Evolutionary conservation across 2,797 vertebrate genomes (phyloP).

Genomic region (Brachyalestes nurse): DNA sequence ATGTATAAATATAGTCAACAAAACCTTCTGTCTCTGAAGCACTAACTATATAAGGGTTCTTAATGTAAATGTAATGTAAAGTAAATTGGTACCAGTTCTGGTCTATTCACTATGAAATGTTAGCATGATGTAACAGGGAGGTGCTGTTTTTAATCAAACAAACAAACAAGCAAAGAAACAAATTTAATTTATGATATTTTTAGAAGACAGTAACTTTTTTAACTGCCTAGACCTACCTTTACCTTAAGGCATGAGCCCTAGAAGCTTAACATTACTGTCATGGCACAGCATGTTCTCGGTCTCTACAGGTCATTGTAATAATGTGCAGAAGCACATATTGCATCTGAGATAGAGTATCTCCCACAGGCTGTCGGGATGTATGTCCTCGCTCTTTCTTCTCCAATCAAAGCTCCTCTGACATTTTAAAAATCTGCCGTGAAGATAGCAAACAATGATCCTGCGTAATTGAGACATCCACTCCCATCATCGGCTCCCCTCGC

Average conservation of each 20-base stretch:
- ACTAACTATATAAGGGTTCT: too few relatives aligned
- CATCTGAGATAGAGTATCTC: background rate
- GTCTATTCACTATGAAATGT: background rate
- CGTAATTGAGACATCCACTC: slow-evolving; percentile 68
- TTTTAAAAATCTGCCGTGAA: slow-evolving; percentile 55
- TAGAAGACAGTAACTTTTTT: background rate
- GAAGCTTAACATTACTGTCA: background rate
- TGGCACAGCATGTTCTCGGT: background rate
- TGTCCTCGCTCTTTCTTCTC: slow-evolving; percentile 58
- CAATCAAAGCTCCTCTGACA: slow-evolving; percentile 42
- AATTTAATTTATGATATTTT: background rate
- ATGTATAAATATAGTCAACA: too few relatives aligned
- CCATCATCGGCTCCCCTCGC: slow-evolving; percentile 58
- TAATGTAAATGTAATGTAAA: too few relatives aligned
- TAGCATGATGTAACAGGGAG: background rate
- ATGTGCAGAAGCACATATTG: background rate
- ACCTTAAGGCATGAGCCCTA: too few relatives aligned
- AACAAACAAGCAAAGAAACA: too few relatives aligned
- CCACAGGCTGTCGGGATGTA: background rate
- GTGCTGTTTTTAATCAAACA: too few relatives aligned
- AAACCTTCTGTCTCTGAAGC: too few relatives aligned
- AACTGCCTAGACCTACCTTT: too few relatives aligned
- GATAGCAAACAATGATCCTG: slow-evolving; percentile 63
- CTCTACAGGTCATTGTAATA: background rate
- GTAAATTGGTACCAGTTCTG: background rate